Evolutionary conservation across 2,888 invertebrate genomes (phyloP), one percentile per base, ranked within the genome.

Genomic region (Clunio marinus): DNA sequence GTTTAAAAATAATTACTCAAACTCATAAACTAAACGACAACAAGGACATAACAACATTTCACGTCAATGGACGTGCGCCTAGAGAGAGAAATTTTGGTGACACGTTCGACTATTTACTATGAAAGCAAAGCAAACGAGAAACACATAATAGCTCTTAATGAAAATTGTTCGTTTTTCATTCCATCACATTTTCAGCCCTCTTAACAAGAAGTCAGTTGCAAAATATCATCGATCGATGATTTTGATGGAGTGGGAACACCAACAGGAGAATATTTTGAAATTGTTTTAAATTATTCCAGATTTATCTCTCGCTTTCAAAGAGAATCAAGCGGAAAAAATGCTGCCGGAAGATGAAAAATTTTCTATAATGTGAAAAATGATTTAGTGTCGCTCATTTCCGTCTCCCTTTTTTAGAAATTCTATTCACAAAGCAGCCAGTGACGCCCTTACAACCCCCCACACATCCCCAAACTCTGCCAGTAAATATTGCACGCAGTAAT

Each of bases 341-440:
- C 27, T 24, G 22, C 15, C 15, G 24, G 45, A 35, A 55, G 28
- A 66, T 55, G 55, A 35, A 66, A 66, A 51, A 55, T 32, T n/a
- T n/a, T n/a, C 7, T 22, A 13, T 8, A 8, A 24, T 13, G 24
- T 46, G 55, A 55, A 66, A 65, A 66, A 66, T 66, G 66, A 66
- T 66, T 66, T 66, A 66, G 45, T 51, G 55, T 32, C 66, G 55
- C 22, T 66, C 35, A 66, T 45, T 66, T 66, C 66, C 66, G 22
- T n/a, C 8, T 27, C 22, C 24, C 51, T 20, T 25, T 28, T 27
- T 17, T 15, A 7, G 5, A 5, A 27, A 27, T 27, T 28, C 5
- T 58, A 3, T 25, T 8, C 25, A 27, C 5, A 24, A 17, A 7
- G 10, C 25, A 59, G 8, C 35, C 59, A n/a, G n/a, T n/a, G n/a